phyloP scores from a whole-genome alignment of 2,797 vertebrate species.

The Lindbergichthys nudifrons region DNA sequence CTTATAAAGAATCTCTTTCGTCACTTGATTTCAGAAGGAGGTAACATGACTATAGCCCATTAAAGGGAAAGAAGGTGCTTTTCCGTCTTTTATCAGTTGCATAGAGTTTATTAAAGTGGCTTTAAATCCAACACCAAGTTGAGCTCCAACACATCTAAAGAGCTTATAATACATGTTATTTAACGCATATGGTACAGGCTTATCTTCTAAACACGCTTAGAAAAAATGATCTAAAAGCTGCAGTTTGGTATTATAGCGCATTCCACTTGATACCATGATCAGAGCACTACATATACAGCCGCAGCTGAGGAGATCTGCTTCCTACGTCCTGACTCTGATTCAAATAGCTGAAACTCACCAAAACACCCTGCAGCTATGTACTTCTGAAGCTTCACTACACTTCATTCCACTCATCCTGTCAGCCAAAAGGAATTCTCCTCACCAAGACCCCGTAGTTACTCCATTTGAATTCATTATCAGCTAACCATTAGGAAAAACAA shows the following conservation, averaged over 20 bases:
- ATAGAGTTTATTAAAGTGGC: neutral
- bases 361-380: neutral
- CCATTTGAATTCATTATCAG: constrained; percentile 6
- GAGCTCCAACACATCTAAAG: neutral
- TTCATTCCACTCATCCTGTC: constrained; percentile 10
- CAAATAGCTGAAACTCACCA: constrained; percentile 9
- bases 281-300: neutral
- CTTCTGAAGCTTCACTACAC: neutral
- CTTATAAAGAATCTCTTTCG: neutral
- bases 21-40: neutral
- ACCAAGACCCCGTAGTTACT: neutral
- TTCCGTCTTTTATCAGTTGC: neutral
- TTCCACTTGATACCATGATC: neutral
- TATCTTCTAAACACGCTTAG: neutral
- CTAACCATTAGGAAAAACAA: constrained; percentile 3
- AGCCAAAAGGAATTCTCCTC: constrained; percentile 4
- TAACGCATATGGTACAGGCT: neutral
- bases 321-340: constrained; percentile 5
- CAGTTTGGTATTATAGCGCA: neutral
- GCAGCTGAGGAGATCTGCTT: constrained; percentile 10
- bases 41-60: neutral
- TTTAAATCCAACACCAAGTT: constrained; percentile 7
- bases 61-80: neutral
- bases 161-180: neutral
- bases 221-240: constrained; percentile 15